A percentile compares a stretch with the other conserved stretches of the same genome.
Evolutionary conservation across 1,140 invertebrate genomes (phyloP).

Genomic region (Nymphalis io): DNA sequence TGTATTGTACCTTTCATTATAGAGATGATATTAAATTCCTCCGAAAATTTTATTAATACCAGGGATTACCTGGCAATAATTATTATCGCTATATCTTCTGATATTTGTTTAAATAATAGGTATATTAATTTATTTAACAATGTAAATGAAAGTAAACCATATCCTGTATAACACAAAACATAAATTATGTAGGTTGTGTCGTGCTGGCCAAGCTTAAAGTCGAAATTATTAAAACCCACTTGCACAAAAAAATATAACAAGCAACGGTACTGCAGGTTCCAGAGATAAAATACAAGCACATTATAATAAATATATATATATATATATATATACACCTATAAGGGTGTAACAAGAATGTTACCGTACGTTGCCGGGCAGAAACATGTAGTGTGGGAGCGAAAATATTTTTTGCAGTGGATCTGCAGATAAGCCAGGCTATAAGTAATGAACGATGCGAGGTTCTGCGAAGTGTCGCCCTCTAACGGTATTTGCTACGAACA

Average conservation of each 20-base stretch:
- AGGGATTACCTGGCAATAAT: too few relatives aligned
- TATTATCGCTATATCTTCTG: too few relatives aligned
- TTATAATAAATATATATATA: background rate
- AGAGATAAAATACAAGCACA: slow-evolving; percentile 15
- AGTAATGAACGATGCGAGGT: slow-evolving; percentile 46
- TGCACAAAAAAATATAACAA: slow-evolving; percentile 7
- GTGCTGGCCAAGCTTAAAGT: background rate
- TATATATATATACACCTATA: slow-evolving; percentile 29
- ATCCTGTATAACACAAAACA: background rate
- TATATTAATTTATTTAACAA: too few relatives aligned
- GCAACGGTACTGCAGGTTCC: slow-evolving; percentile 15
- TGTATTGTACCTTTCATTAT: too few relatives aligned
- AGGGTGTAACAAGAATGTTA: slow-evolving; percentile 43
- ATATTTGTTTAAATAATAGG: too few relatives aligned
- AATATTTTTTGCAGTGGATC: slow-evolving; percentile 44
- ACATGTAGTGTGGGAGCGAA: slow-evolving; percentile 46
- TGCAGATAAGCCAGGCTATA: slow-evolving; percentile 38
- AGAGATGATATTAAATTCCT: too few relatives aligned
- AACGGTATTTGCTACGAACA: slow-evolving; percentile 54
- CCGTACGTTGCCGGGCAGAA: slow-evolving; percentile 42
- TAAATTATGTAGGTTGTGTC: background rate
- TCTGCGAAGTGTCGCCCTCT: slow-evolving; percentile 65
- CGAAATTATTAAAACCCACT: slow-evolving; percentile 1
- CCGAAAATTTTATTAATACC: too few relatives aligned
- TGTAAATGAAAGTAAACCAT: background rate